Evolutionary conservation across 2,888 invertebrate species (phyloP), one percentile per base, ranked within the genome.

Genomic region (Teleogryllus oceanicus): DNA sequence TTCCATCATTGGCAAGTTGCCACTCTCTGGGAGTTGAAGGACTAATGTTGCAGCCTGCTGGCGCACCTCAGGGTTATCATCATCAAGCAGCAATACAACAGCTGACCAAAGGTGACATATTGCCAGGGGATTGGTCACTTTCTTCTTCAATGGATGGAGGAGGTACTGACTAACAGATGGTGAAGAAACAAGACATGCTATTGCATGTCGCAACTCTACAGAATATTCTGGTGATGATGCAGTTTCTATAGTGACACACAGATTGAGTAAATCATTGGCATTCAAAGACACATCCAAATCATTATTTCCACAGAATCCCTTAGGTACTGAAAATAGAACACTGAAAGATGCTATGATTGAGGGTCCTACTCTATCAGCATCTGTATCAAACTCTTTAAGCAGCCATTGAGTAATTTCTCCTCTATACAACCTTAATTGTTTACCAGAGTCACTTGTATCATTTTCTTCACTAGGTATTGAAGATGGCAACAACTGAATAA

Each of bases 21-120:
- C 37, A 37, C 37, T 37, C 37, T 37, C 37, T 37, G 37, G 37
- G 37, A 37, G 37, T 37, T 37, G 37, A 37, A 37, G 37, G 37
- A 37, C 37, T 37, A 37, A 37, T 37, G 37, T 37, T 37, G 37
- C 37, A 37, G 37, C 37, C 37, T 37, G 18, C 18, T 80, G 75
- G 11, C 81, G 75, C 13, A 90, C 85, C 1, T 82, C 21, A 1
- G 85, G 83, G 51, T 89, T 88, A 83, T 90, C 90, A 84, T 91
- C 91, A 83, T 90, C 90, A 11, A 91, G 84, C n/a, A 90, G 84
- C 1, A 86, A 86, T 81, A 89, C 87, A n/a, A 88, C 83, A 5
- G 86, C 87, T 18, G 88, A 86, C 86, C 88, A 87, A 2, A 88
- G 62, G 0, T 86, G 86, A 1, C 87, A 85, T 80, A 83, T 84